Evolutionary conservation across 2,113 vertebrate species (phyloP).

Genomic region (Corythoichthys haematopterus): DNA sequence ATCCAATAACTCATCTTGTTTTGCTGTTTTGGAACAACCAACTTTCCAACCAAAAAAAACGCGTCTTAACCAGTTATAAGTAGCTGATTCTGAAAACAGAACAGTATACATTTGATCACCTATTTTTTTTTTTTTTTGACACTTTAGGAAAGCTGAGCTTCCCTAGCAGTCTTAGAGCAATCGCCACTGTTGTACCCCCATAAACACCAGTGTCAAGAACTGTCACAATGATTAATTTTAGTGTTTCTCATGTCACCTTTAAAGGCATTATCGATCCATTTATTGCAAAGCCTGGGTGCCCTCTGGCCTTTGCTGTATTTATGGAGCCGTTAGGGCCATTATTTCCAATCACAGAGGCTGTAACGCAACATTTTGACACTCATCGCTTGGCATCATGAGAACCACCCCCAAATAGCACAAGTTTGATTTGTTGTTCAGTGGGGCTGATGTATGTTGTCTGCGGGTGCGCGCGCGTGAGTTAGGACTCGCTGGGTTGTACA

Average conservation of each 20-base stretch:
- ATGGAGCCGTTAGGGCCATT: conserved; percentile 27
- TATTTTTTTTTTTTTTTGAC: no score
- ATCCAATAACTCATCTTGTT: no score
- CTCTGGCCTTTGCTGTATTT: conserved; percentile 19
- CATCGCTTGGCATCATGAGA: not conserved
- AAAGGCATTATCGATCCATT: conserved; percentile 38
- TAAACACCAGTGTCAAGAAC: not conserved
- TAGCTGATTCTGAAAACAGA: no score
- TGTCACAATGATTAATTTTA: conserved; percentile 28
- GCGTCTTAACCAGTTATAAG: no score
- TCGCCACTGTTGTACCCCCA: no score
- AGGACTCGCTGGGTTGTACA: conserved; percentile 56
- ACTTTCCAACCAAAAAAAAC: no score
- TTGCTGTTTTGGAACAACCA: no score
- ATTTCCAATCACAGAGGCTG: conserved; percentile 20
- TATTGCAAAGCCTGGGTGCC: conserved; percentile 20
- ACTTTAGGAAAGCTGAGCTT: no score
- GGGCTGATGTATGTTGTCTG: conserved; percentile 35
- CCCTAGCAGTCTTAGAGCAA: no score
- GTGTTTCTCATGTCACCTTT: conserved; percentile 32
- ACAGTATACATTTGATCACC: no score
- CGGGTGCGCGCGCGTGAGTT: conserved; percentile 23
- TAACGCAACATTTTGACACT: conserved; percentile 24
- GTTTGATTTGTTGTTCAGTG: conserved; percentile 42
- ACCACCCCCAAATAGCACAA: not conserved